phyloP scores from a whole-genome alignment of 2,113 vertebrate species.

The Gadus macrocephalus region DNA sequence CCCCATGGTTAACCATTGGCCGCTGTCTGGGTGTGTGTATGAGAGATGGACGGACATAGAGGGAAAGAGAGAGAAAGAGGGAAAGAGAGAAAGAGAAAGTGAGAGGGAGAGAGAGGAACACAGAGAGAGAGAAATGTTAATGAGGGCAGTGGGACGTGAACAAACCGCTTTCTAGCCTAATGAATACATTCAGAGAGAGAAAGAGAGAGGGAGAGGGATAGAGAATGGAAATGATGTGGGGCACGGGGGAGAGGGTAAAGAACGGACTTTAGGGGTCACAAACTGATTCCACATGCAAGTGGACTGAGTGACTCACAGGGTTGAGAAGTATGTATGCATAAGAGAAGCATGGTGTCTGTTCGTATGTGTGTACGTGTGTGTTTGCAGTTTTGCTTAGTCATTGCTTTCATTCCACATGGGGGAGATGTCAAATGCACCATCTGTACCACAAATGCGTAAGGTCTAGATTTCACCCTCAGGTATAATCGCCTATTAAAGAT shows the following conservation, averaged over 20 bases:
- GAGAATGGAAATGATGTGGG: not conserved
- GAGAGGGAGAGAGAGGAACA: not conserved
- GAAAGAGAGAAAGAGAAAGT: not conserved
- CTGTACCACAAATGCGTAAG: too few species aligned
- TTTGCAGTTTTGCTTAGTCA: too few species aligned
- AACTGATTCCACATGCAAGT: conserved; percentile 38
- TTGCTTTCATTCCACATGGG: too few species aligned
- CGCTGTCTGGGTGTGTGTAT: not conserved
- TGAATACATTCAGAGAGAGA: conserved; percentile 47
- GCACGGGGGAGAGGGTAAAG: not conserved
- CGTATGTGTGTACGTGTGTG: too few species aligned
- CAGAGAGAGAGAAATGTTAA: conserved; percentile 56
- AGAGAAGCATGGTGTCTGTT: not conserved
- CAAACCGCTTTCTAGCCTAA: conserved; percentile 56
- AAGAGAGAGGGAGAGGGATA: not conserved
- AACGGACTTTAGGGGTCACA: conserved; percentile 33
- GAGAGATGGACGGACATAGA: not conserved
- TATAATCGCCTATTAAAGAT: too few species aligned
- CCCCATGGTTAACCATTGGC: conserved; percentile 26
- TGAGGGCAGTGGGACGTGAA: conserved; percentile 56
- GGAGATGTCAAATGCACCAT: too few species aligned
- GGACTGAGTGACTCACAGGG: conserved; percentile 30
- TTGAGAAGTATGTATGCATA: not conserved
- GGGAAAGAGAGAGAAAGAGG: not conserved
- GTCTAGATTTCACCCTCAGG: too few species aligned